Percentiles rank a stretch among this genome's conserved stretches.
phyloP scores from a whole-genome alignment of 1,140 invertebrate genomes.

The Drosophila truncata region DNA sequence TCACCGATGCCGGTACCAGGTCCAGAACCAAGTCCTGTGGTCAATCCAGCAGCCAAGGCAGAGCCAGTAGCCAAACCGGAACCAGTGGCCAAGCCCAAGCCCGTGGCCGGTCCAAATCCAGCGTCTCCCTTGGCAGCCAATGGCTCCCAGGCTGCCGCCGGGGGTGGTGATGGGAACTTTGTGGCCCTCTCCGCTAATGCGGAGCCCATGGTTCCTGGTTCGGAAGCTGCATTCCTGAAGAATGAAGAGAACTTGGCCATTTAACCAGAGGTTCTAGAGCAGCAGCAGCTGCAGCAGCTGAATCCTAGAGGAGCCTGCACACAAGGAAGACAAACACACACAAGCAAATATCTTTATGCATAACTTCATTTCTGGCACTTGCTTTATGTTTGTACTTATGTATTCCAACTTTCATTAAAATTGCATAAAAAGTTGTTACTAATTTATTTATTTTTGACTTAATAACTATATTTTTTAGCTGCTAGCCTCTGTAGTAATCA shows the following conservation, averaged over 20 bases:
- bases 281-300: conserved; percentile 10
- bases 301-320: conserved; percentile 1
- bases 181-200: conserved; percentile 27
- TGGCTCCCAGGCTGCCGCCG: not conserved
- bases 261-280: not conserved
- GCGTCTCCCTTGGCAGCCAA: not conserved
- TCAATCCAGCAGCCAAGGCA: conserved; percentile 16
- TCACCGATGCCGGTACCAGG: conserved; percentile 5
- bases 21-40: conserved; percentile 8
- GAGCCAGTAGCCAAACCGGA: conserved; percentile 18
- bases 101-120: not conserved
- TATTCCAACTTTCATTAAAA: conserved; percentile 42
- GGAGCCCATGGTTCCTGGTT: conserved; percentile 1
- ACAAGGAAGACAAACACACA: conserved; percentile 22
- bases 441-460: not conserved
- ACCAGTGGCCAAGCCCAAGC: not conserved
- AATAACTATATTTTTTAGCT: not conserved
- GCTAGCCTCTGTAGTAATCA: not conserved
- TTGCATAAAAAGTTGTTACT: conserved; percentile 24
- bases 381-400: conserved; percentile 17
- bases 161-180: conserved; percentile 11
- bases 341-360: conserved; percentile 23
- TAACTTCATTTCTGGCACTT: conserved; percentile 9
- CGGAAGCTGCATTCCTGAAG: not conserved
- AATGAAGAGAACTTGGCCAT: not conserved